Percentiles rank a stretch among this genome's conserved stretches.
These are phyloP conservation scores for Channallabes apus DNA, from an alignment of 2,797 vertebrate species.

Conservation along the genomic window DNA sequence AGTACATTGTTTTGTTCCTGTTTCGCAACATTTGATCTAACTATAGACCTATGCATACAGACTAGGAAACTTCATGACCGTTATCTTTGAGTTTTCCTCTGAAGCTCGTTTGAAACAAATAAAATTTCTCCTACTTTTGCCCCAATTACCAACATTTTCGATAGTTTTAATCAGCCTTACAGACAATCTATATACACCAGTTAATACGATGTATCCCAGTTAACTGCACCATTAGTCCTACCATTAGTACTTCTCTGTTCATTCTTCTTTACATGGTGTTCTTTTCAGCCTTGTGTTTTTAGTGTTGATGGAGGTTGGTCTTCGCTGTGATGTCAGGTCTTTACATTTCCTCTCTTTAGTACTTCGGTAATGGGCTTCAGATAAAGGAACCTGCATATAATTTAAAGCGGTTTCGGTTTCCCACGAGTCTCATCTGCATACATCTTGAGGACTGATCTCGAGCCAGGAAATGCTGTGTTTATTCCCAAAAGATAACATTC, in stretches of 20 bases:
- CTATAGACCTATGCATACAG: too few species aligned
- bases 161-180: neutral
- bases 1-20: too few species aligned
- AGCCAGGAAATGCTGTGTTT: slow-evolving; percentile 34
- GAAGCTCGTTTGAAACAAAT: too few species aligned
- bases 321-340: neutral
- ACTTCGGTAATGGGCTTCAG: neutral
- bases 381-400: neutral
- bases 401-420: neutral
- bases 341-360: neutral
- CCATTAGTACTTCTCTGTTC: slow-evolving; percentile 10
- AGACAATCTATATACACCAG: neutral
- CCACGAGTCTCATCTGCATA: neutral
- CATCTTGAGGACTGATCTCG: slow-evolving; percentile 7
- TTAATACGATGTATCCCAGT: neutral
- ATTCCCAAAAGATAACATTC: slow-evolving; percentile 31
- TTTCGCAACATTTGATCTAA: too few species aligned
- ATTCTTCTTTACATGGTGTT: slow-evolving; percentile 17
- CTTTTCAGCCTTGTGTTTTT: neutral
- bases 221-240: neutral
- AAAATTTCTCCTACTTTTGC: too few species aligned
- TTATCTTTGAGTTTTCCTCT: too few species aligned
- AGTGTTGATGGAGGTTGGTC: neutral
- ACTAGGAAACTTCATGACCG: too few species aligned
- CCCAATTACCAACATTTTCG: too few species aligned